Base-by-base conservation (phyloP, 2,888 invertebrate genomes). In the Leucophenga montana region DNA sequence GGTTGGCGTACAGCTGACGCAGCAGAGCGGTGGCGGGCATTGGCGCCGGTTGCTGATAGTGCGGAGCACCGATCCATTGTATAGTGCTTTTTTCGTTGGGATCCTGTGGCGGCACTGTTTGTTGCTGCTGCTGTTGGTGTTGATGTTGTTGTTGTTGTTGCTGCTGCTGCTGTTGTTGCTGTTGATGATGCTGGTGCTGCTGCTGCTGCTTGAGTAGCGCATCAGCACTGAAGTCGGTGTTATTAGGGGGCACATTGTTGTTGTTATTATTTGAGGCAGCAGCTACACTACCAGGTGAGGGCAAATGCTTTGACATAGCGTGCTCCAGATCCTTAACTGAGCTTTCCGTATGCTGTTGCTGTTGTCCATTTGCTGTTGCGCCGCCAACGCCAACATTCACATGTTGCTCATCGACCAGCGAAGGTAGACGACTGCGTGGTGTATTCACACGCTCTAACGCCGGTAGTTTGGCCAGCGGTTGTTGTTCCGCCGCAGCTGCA, bases 271-370 rank as follows among this genome's bases (percentile, higher is more conserved):
- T 70, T 82, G 93, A 93, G n/a, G 89, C 88, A 20, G 67, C 71
- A 57, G 69, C 72, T 39, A 73, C 73, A 0, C 75, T 75, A 44
- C 76, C 77, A 9, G 91, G 91, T 31, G 91, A 91, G 3, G 95
- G 95, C 70, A 98, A 90, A 90, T 97, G 97, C 85, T 97, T 97
- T 20, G 97, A 97, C 97, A 98, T 98, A 59, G 96, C 97, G 85
- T 97, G 96, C 88, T 98, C 97, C 78, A 98, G 90, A 83, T 97
- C 97, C 88, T 97, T 96, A 0, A 88, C 88, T 9, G 88, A 87
- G 0, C 86, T 85, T 82, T 89, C 83, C 68, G 87, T 70, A 85
- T 88, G 85, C 65, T 78, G 77, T 67, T 75, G 72, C 27, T 73
- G 59, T 27, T 70, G 75, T 18, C 72, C 75, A 13, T 71, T 73